A percentile compares a stretch with the other conserved stretches of the same genome.
Evolutionary conservation across 2,888 invertebrate species (phyloP).

Genomic region (Calephelis perditalis): DNA sequence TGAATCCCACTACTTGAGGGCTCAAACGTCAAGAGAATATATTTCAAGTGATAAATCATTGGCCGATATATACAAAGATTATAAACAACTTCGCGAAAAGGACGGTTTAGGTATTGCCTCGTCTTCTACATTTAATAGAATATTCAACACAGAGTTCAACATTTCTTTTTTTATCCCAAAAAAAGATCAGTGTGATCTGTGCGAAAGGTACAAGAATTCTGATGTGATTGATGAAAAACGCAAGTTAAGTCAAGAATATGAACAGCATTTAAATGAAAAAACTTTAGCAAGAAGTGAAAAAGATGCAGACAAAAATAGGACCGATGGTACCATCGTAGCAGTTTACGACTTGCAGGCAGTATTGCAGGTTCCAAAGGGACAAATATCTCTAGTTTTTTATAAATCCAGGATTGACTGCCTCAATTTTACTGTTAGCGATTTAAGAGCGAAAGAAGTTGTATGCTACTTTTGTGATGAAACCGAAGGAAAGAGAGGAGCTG

Average conservation of each 20-base stretch:
- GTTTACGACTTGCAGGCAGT: conserved; percentile 32
- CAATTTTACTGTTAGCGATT: conserved; percentile 22
- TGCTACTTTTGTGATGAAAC: conserved; percentile 30
- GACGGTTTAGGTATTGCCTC: too few species aligned
- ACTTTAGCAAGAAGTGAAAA: conserved; percentile 16
- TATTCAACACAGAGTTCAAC: too few species aligned
- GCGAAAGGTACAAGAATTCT: conserved; percentile 2
- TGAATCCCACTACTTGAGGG: not conserved
- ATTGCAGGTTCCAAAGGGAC: conserved; percentile 30
- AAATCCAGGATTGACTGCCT: conserved; percentile 26
- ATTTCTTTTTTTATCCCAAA: too few species aligned
- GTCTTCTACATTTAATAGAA: too few species aligned
- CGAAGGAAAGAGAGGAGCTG: conserved; percentile 26
- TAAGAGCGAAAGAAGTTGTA: conserved; percentile 22
- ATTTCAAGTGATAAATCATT: conserved; percentile 2
- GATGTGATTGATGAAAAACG: conserved; percentile 24
- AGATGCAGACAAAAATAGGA: too few species aligned
- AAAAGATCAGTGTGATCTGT: too few species aligned
- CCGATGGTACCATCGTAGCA: conserved; percentile 16
- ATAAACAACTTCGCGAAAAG: not conserved
- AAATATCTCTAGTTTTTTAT: conserved; percentile 28
- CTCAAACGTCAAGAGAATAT: not conserved
- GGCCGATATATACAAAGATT: conserved; percentile 1
- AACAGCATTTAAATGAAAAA: conserved; percentile 26
- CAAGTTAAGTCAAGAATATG: conserved; percentile 20